Evolutionary conservation across 1,140 invertebrate genomes (phyloP).

Genomic region (Teleogryllus occipitalis): DNA sequence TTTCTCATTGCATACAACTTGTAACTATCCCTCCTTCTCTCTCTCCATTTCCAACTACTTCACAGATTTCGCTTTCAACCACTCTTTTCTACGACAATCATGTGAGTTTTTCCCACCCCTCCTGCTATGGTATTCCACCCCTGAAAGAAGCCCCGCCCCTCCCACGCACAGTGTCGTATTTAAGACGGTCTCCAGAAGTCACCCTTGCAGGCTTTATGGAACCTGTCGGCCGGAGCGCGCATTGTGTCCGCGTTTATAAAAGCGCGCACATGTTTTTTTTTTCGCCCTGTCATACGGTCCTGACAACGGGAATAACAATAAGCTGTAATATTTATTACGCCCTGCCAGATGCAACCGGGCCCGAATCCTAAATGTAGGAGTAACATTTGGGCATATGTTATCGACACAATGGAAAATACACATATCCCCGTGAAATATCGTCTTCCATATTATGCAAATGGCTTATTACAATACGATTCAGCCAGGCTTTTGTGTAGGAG

Average conservation of each 20-base stretch:
- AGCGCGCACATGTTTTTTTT: neutral
- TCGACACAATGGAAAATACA: neutral
- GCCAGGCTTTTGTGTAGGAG: too few relatives aligned
- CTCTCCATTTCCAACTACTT: too few relatives aligned
- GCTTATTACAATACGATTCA: neutral
- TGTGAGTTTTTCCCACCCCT: too few relatives aligned
- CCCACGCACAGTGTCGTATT: too few relatives aligned
- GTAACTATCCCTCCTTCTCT: too few relatives aligned
- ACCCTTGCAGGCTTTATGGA: neutral
- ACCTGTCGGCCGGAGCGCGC: neutral
- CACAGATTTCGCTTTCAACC: too few relatives aligned
- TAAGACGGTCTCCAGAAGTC: neutral
- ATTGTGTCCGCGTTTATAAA: neutral
- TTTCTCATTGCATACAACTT: too few relatives aligned
- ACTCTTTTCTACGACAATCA: too few relatives aligned
- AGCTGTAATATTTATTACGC: neutral
- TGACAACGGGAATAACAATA: neutral
- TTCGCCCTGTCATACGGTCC: neutral
- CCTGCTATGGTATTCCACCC: too few relatives aligned
- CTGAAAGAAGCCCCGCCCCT: too few relatives aligned
- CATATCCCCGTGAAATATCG: neutral
- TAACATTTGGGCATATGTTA: neutral
- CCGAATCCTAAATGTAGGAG: neutral
- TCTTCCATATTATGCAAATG: neutral
- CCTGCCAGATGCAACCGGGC: neutral